A percentile compares a stretch with the other conserved stretches of the same genome.
Evolutionary conservation across 2,888 invertebrate genomes (phyloP).

Genomic region (Cepaea hortensis): DNA sequence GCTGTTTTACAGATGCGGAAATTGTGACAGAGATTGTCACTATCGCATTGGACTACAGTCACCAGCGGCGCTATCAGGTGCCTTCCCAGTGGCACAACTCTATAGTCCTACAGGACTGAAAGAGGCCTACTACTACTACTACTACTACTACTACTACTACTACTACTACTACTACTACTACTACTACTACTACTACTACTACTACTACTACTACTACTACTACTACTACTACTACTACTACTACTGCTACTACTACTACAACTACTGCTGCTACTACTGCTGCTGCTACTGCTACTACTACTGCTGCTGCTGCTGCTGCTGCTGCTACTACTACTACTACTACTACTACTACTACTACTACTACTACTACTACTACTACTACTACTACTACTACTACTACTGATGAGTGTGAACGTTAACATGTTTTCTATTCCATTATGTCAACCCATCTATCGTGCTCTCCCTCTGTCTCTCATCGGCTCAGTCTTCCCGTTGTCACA

Average conservation of each 20-base stretch:
- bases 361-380: neutral
- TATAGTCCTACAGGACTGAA: too few relatives aligned
- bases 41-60: too few relatives aligned
- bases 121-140: too few relatives aligned
- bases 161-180: neutral
- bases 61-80: too few relatives aligned
- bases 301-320: slow-evolving; percentile 24
- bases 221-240: neutral
- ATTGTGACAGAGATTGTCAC: too few relatives aligned
- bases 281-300: slow-evolving; percentile 38
- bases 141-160: neutral
- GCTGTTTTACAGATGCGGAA: too few relatives aligned
- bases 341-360: slow-evolving; percentile 13
- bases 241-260: slow-evolving; percentile 22
- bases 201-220: slow-evolving; percentile 22
- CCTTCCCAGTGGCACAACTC: too few relatives aligned
- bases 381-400: neutral
- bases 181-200: slow-evolving; percentile 29
- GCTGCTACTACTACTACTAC: slow-evolving; percentile 24
- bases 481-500: too few relatives aligned
- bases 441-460: too few relatives aligned
- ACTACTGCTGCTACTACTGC: slow-evolving; percentile 28
- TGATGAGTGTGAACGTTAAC: too few relatives aligned
- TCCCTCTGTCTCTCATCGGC: too few relatives aligned
- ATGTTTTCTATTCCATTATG: too few relatives aligned